Percentiles rank a stretch among this genome's conserved stretches.
Evolutionary conservation across 2,113 vertebrate species (phyloP).

Genomic region (Antechinus stuartii): DNA sequence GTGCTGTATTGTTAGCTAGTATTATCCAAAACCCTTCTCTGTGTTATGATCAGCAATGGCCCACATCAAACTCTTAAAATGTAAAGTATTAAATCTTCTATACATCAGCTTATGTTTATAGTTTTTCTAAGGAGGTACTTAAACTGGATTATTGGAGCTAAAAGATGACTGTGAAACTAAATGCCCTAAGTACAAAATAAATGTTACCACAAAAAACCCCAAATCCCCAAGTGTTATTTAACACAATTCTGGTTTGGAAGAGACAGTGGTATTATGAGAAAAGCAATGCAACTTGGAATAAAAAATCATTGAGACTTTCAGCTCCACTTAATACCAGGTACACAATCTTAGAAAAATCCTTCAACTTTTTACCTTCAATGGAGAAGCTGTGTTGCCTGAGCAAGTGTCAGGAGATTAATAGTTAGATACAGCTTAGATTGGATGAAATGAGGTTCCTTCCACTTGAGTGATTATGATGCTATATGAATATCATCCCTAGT

Average conservation of each 20-base stretch:
- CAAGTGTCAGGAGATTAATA: not conserved
- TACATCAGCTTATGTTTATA: not conserved
- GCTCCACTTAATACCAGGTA: not conserved
- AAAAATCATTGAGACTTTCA: not conserved
- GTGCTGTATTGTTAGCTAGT: not conserved
- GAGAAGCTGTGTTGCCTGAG: not conserved
- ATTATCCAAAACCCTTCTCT: not conserved
- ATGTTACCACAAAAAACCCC: not conserved
- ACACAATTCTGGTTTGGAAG: not conserved
- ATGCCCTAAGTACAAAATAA: conserved; percentile 13
- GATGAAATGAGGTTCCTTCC: not conserved
- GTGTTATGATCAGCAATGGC: not conserved
- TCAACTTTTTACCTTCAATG: not conserved
- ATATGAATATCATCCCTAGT: not conserved
- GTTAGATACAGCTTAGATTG: not conserved
- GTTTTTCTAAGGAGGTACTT: not conserved
- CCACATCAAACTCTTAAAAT: not conserved
- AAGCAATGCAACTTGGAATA: not conserved
- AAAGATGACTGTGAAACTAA: not conserved
- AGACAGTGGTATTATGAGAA: not conserved
- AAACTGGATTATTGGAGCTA: not conserved
- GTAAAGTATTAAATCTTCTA: not conserved
- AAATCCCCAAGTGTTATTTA: not conserved
- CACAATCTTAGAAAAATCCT: not conserved
- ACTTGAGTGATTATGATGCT: not conserved